A percentile compares a stretch with the other conserved stretches of the same genome.
phyloP scores from a whole-genome alignment of 92 coral and sea anemone species.

The Epizoanthus fatuus region DNA sequence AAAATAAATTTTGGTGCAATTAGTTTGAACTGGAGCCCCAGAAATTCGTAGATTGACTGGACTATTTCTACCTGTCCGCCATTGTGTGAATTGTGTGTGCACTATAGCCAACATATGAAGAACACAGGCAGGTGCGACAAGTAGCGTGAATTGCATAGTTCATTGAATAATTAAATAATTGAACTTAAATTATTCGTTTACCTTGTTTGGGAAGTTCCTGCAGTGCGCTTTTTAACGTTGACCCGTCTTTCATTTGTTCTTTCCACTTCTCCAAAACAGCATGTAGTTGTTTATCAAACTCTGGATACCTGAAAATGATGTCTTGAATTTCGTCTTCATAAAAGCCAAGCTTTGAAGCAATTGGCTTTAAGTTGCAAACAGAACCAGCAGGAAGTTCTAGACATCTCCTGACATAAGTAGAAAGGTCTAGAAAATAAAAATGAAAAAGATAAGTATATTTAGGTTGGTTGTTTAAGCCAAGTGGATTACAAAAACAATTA shows the following conservation, averaged over 20 bases:
- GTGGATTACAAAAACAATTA: not conserved
- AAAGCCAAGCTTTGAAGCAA: not conserved
- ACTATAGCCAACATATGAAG: too few species aligned
- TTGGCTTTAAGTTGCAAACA: constrained; percentile 11
- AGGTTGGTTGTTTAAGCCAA: not conserved
- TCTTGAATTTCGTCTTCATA: not conserved
- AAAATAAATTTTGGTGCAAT: too few species aligned
- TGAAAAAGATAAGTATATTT: not conserved
- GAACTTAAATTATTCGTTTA: not conserved
- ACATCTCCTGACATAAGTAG: not conserved
- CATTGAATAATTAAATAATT: too few species aligned
- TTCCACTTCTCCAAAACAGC: not conserved
- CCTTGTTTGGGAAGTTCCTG: not conserved
- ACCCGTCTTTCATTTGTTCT: not conserved
- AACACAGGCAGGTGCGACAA: too few species aligned
- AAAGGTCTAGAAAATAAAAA: not conserved
- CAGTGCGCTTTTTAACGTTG: not conserved
- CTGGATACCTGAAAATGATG: not conserved
- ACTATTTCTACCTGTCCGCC: too few species aligned
- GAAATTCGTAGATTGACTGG: too few species aligned
- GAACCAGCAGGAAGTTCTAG: not conserved
- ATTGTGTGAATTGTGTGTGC: too few species aligned
- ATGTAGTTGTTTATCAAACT: not conserved
- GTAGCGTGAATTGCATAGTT: too few species aligned
- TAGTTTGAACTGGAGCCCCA: too few species aligned